Base-by-base conservation (phyloP, 2,888 invertebrate species). In the Cataglyphis albicans region DNA sequence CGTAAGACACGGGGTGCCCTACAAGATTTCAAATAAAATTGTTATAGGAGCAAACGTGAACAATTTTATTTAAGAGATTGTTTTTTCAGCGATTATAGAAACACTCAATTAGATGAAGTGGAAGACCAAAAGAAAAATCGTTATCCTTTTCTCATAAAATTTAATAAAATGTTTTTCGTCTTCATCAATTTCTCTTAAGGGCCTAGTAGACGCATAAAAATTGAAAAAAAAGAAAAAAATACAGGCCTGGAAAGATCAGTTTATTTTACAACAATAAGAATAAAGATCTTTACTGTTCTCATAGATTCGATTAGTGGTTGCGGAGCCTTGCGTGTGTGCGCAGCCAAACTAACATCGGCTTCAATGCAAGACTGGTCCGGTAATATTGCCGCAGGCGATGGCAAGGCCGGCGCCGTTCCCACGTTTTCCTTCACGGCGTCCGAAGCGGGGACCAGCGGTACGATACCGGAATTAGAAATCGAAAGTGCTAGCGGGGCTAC, bases 361-460 rank as follows among this genome's bases (percentile, higher is more conserved):
- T 91, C 88, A 75, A 90, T 81, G 74, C 90, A 90, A n/a, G 90
- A 81, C 70, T 91, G 92, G 52, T 93, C 93, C 1, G 92, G 92
- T 10, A 91, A 70, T 44, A 90, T 90, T n/a, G 91, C 89, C 55
- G 90, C 90, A 18, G 92, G 90, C 68, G 93, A 91, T 72, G 90
- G 88, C 41, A 91, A 81, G 21, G 90, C 90, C 6, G 92, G 88
- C 2, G 91, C 86, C 7, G 86, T 74, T 68, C 87, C 89, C 29
- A 86, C 85, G 57, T 93, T 91, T 64, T 92, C 92, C 63, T 93
- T 93, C 32, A 85, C 89, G 21, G 86, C 80, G 25, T 92, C 93
- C 4, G 91, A 84, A 29, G 89, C 86, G 12, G 90, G 84, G 25
- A 91, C 89, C 72, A 93, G 83, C 25, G 93, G 91, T 41, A 91